Base-by-base conservation (phyloP, 2,888 invertebrate species). In the Trissonchulus latispiculum region DNA sequence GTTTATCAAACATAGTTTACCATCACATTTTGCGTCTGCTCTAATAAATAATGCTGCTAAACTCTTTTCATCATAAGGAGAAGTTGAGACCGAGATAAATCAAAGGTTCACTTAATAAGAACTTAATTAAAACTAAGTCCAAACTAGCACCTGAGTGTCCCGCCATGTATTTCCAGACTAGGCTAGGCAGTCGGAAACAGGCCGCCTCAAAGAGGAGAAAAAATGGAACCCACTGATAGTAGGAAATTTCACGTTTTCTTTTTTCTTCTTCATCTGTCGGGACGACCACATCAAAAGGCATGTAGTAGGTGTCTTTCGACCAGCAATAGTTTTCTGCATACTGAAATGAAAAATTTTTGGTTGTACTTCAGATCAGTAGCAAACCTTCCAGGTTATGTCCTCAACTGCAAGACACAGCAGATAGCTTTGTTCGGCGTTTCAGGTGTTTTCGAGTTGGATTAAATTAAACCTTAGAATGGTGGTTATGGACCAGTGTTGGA, bases 91-190 rank as follows among this genome's bases (percentile, higher is more conserved):
- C n/a, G n/a, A n/a, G n/a, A n/a, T n/a, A n/a, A n/a, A n/a, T n/a
- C n/a, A n/a, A n/a, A n/a, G n/a, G n/a, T n/a, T n/a, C 23, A 8
- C 64, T 15, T 64, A 28, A 23, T 28, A 31, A 23, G 29, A 64
- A 64, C 29, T 28, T n/a, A 28, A n/a, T 64, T 15, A 61, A 15
- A n/a, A 15, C 35, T 15, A 23, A 18, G 28, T 8, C 1, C n/a
- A n/a, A n/a, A n/a, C n/a, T n/a, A n/a, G n/a, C n/a, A 79, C 81
- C 81, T 23, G 81, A 81, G 71, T 81, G 81, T 0, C 80, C 79
- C n/a, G 78, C 78, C 73, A 81, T 67, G 73, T 80, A 81, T 72
- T 79, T 79, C 81, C 81, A 81, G 0, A 81, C 67, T 0, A 81
- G 67, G 61, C 77, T 77, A 1, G 81, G 81, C 2, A 81, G 73